phyloP scores from a whole-genome alignment of 2,113 vertebrate species.

The Sterrhoptilus dennistouni region DNA sequence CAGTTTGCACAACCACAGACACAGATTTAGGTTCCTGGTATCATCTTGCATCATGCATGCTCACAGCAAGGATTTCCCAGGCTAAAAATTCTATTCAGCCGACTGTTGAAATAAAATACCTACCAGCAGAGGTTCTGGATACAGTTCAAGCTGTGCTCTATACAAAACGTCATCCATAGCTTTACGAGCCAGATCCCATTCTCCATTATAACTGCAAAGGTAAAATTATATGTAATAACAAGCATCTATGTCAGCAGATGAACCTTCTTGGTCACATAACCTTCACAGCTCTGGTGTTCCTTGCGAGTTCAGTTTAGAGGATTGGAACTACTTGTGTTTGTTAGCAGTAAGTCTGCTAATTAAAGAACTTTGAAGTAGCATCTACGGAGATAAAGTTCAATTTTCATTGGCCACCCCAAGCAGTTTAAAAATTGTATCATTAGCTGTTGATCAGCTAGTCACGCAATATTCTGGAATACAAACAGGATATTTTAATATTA shows the following conservation, averaged over 20 bases:
- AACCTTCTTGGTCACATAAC: not conserved
- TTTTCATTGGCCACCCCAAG: not conserved
- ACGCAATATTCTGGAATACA: not conserved
- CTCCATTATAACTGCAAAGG: slow-evolving; percentile 90
- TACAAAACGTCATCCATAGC: slow-evolving; percentile 95
- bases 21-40: not conserved
- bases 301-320: not conserved
- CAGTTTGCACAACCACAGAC: not conserved
- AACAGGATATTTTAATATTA: not conserved
- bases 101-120: slow-evolving; percentile 39
- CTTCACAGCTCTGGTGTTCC: not conserved
- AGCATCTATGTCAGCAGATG: not conserved
- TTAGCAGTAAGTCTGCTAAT: not conserved
- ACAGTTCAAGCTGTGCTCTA: slow-evolving; percentile 92
- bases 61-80: not conserved
- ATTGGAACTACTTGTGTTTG: not conserved
- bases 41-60: accelerated
- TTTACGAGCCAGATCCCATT: slow-evolving; percentile 92
- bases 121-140: slow-evolving; percentile 95
- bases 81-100: not conserved
- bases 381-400: not conserved
- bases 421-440: not conserved
- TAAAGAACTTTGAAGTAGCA: not conserved
- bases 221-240: not conserved
- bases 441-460: not conserved